Evolutionary conservation across 1,140 invertebrate genomes (phyloP).

Genomic region (Zaprionus camerounensis): DNA sequence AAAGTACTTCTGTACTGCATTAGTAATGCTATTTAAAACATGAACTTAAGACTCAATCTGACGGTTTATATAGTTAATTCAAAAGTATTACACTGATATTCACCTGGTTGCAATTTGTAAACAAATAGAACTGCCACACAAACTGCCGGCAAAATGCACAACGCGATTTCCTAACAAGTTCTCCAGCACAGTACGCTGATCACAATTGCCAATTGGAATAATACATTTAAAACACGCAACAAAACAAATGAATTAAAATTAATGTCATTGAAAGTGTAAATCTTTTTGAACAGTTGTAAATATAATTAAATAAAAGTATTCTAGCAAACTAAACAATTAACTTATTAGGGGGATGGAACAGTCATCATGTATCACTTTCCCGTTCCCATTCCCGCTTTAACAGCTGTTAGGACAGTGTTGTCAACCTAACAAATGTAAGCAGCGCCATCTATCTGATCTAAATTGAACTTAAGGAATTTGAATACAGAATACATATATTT

Average conservation of each 20-base stretch:
- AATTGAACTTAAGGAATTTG: neutral
- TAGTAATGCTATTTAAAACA: neutral
- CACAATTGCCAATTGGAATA: neutral
- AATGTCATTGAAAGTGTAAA: neutral
- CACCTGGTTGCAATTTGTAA: constrained; percentile 23
- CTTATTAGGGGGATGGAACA: neutral
- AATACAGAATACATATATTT: constrained; percentile 1
- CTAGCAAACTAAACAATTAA: neutral
- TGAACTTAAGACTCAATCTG: neutral
- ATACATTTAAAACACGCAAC: neutral
- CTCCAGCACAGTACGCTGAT: constrained; percentile 15
- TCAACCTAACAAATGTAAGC: neutral
- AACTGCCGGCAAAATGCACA: constrained; percentile 26
- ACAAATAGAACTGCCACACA: constrained; percentile 13
- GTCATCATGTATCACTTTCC: neutral
- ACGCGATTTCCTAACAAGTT: constrained; percentile 9
- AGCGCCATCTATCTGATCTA: constrained; percentile 28
- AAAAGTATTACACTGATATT: neutral
- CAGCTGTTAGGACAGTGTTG: constrained; percentile 21
- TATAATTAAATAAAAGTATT: neutral
- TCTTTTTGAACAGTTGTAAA: neutral
- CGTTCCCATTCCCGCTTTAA: neutral
- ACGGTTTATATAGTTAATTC: neutral
- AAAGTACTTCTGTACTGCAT: neutral
- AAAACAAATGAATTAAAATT: neutral